Evolutionary conservation across 2,888 invertebrate genomes (phyloP).

Genomic region (Drosophila putrida): DNA sequence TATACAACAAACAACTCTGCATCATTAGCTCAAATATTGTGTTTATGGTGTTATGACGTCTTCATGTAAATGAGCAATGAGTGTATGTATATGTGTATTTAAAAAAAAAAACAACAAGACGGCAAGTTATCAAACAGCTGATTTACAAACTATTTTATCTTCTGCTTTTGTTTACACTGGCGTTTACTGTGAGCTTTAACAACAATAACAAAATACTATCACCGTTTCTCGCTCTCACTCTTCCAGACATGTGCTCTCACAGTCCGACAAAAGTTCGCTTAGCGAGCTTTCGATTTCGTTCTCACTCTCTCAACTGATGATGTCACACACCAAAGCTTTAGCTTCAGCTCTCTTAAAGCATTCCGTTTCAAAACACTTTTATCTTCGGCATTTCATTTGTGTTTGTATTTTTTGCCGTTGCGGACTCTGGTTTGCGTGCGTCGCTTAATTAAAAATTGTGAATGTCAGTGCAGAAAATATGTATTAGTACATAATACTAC

Average conservation of each 20-base stretch:
- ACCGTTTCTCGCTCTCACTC: not conserved
- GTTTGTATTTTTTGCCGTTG: not conserved
- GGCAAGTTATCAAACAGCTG: conserved; percentile 38
- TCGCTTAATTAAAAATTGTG: not conserved
- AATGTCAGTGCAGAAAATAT: not conserved
- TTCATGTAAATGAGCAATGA: too few species aligned
- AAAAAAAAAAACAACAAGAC: conserved; percentile 30
- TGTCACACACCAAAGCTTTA: conserved; percentile 11
- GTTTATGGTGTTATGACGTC: too few species aligned
- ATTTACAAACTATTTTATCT: conserved; percentile 24
- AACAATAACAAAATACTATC: not conserved
- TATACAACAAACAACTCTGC: too few species aligned
- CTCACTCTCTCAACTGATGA: conserved; percentile 7
- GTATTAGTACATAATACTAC: too few species aligned
- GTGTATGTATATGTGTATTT: too few species aligned
- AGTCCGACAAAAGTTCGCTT: not conserved
- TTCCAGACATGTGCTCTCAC: not conserved
- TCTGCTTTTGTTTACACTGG: not conserved
- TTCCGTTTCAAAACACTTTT: not conserved
- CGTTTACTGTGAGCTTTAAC: not conserved
- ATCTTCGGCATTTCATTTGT: not conserved
- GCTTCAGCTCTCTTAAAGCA: not conserved
- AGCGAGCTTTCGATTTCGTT: not conserved
- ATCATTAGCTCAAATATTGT: too few species aligned
- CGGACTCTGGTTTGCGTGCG: not conserved